Percentiles rank a stretch among this genome's conserved stretches.
Evolutionary conservation across 2,888 invertebrate genomes (phyloP).

Genomic region (Erebia epiphron): DNA sequence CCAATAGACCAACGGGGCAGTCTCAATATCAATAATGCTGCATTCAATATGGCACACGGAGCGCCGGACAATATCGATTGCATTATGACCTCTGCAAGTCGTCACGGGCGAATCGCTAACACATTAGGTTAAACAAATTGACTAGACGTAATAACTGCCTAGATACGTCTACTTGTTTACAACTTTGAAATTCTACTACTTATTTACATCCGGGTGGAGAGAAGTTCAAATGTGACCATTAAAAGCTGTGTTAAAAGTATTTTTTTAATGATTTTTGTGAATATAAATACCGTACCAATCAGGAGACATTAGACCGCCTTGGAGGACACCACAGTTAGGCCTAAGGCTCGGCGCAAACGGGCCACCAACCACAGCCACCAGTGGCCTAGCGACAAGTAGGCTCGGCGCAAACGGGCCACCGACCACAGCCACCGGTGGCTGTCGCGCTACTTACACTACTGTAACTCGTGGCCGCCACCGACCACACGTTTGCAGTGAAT

Average conservation of each 20-base stretch:
- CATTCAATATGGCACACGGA: neutral
- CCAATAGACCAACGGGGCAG: too few species aligned
- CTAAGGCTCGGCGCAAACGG: too few species aligned
- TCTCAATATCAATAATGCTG: conserved; percentile 2
- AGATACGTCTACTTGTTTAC: neutral
- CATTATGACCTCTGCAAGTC: conserved; percentile 17
- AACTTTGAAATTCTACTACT: neutral
- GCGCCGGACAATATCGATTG: conserved; percentile 13
- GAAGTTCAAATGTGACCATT: neutral
- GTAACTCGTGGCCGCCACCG: too few species aligned
- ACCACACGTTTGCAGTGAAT: too few species aligned
- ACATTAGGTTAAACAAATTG: conserved; percentile 22
- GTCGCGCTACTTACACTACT: too few species aligned
- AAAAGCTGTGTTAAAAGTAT: neutral
- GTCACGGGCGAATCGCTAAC: conserved; percentile 18
- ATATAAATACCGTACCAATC: neutral
- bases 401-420: too few species aligned
- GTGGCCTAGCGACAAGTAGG: too few species aligned
- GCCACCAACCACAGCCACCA: too few species aligned
- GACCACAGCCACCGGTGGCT: too few species aligned
- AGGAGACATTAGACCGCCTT: neutral
- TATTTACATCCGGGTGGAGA: neutral
- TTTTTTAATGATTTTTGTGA: neutral
- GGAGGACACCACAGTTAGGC: neutral
- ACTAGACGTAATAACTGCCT: neutral